Percentiles rank a stretch among this genome's conserved stretches.
Evolutionary conservation across 2,888 invertebrate species (phyloP).

Genomic region (Bombyx huttoni): DNA sequence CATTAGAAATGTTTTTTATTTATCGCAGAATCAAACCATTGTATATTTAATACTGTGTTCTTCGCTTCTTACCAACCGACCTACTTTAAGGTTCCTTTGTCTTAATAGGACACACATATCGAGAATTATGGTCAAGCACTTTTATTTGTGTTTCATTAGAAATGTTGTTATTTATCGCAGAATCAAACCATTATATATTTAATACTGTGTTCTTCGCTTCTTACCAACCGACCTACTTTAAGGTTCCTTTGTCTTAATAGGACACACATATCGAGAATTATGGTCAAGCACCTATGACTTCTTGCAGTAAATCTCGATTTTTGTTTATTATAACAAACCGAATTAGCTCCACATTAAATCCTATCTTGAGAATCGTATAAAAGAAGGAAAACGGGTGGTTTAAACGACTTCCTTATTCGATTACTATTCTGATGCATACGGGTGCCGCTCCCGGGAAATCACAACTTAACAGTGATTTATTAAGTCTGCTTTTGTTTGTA

Average conservation of each 20-base stretch:
- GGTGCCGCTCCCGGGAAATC: conserved; percentile 43
- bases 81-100: not conserved
- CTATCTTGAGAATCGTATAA: conserved; percentile 19
- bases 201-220: no score
- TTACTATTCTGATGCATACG: conserved; percentile 31
- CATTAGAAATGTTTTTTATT: no score
- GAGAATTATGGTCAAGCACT: not conserved
- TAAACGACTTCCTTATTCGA: conserved; percentile 38
- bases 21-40: no score
- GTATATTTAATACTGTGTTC: no score
- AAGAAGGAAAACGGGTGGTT: conserved; percentile 36
- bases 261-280: not conserved
- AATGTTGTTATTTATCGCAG: not conserved
- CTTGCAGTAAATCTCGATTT: not conserved
- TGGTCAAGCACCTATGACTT: not conserved
- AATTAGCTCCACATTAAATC: not conserved
- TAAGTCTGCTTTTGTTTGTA: conserved; percentile 46
- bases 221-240: not conserved
- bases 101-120: not conserved
- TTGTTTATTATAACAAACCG: not conserved
- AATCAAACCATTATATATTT: no score
- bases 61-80: no score
- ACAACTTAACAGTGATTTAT: conserved; percentile 37
- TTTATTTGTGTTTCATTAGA: no score
- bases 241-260: not conserved